Percentiles rank a stretch among this genome's conserved stretches.
phyloP scores from a whole-genome alignment of 2,113 vertebrate genomes.

The Gasterosteus aculeatus region DNA sequence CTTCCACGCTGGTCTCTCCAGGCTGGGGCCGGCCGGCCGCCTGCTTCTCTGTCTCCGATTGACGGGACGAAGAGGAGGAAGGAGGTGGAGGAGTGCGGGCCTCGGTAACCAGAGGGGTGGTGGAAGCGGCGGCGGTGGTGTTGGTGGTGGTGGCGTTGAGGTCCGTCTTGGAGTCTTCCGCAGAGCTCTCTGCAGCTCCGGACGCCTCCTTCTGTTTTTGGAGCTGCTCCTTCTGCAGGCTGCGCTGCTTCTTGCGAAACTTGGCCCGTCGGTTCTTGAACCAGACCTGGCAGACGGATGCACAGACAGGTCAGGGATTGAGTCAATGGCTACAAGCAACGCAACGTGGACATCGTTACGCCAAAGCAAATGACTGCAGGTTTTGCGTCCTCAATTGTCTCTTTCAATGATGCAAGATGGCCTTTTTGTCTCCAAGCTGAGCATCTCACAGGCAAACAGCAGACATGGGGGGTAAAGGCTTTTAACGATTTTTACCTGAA shows the following conservation, averaged over 20 bases:
- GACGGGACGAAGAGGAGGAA: constrained; percentile 74
- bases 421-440: not conserved
- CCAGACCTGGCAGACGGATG: constrained; percentile 87
- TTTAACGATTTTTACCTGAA: constrained; percentile 85
- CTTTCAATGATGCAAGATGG: not conserved
- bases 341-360: not conserved
- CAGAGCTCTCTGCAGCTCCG: constrained; percentile 63
- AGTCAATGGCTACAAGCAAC: not conserved
- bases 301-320: not conserved
- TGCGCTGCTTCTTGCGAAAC: constrained; percentile 98
- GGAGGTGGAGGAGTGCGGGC: constrained; percentile 76
- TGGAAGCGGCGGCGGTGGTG: constrained; percentile 14
- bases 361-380: not conserved
- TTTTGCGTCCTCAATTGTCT: not conserved
- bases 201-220: constrained; percentile 96
- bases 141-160: constrained; percentile 35
- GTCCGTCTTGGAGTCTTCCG: constrained; percentile 82
- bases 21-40: constrained; percentile 74
- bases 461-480: not conserved
- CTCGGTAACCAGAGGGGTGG: constrained; percentile 65
- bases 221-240: constrained; percentile 97
- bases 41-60: constrained; percentile 79
- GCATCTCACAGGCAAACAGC: too few species aligned
- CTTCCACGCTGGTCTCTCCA: constrained; percentile 84
- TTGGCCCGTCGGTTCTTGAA: constrained; percentile 99